Base-by-base conservation (phyloP, 2,888 invertebrate genomes). In the Dasysyrphus albostriatus region DNA sequence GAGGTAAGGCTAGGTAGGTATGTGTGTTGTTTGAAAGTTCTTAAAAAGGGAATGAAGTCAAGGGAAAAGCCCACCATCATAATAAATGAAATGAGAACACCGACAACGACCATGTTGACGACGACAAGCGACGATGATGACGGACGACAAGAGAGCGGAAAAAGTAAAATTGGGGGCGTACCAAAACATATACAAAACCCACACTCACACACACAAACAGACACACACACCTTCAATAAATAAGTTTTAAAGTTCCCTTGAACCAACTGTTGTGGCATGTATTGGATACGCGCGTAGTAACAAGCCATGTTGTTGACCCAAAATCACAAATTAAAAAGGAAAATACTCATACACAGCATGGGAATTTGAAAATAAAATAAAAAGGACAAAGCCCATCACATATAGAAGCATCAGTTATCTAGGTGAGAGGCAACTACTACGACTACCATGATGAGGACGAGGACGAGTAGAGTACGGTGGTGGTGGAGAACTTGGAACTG, bases 251-350 rank as follows among this genome's bases (percentile, higher is more conserved):
- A 81, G 78, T 87, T 87, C 78, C 87, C 87, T 87, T 83, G 87
- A 87, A 87, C 87, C 78, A 87, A 83, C 87, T 78, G 82, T 78
- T 83, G 87, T 83, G 70, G 78, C 82, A 65, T 65, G 78, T 59
- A 69, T 69, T 54, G 70, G 75, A 83, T 75, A 83, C 75, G 82
- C 82, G 78, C 79, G 75, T 83, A 87, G 87, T 87, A 87, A 87
- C 78, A 83, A 83, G 87, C 83, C 56, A 72, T 83, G 78, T 79
- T 87, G 87, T 87, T 87, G 87, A 87, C 87, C 87, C 87, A 87
- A 87, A 87, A 87, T 87, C 87, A 79, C 78, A 74, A 79, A 87
- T 85, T 81, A 73, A 82, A 85, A 81, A 69, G 69, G 65, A 51
- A 74, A 73, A 83, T 54, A 63, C 74, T 54, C 54, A 9, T 19